Evolutionary conservation across 1,140 invertebrate genomes (phyloP), one percentile per base, ranked within the genome.

Genomic region (Antheraea pernyi): DNA sequence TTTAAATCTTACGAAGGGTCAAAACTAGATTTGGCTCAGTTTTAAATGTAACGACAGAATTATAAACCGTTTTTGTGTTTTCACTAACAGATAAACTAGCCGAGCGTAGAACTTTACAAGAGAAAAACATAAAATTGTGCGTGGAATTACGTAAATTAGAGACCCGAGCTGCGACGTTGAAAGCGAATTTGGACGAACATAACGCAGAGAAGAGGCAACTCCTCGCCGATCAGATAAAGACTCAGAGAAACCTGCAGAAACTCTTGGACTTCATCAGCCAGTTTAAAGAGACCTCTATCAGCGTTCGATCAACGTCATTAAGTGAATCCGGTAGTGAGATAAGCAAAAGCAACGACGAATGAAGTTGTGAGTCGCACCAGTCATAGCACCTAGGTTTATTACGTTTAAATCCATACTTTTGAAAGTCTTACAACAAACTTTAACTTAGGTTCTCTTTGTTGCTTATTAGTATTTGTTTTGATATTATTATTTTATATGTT

Each of bases 211-310:
- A 92, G 68, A 75, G 90, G 6, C 86, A 92, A 59, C 75, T 93
- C 18, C 74, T 93, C 7, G 87, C 92, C 0, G 89, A 91, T 68
- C 91, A 93, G 75, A 92, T 93, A 10, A 86, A 92, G 65, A 93
- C 91, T 0, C 91, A 91, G 70, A 83, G 88, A 59, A 91, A 91
- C 73, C 81, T 93, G 11, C 91, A 93, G 80, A 92, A 91, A 53
- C 82, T 93, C 0, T 77, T 93, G 11, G 91, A 93, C 70, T 93
- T 93, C 74, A 92, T 93, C 70, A 87, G 88, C 46, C 89, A 89
- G 67, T 93, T 93, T 68, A 92, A 92, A 68, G 91, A 92, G 61
- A 92, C 91, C 7, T 88, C 91, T 10, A 80, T 91, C 22, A 88
- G 85, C 62, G 73, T 89, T 10, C 81, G 83, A 0, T 89, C 89